phyloP scores from a whole-genome alignment of 2,888 invertebrate genomes.

The Gnatocerus cornutus region DNA sequence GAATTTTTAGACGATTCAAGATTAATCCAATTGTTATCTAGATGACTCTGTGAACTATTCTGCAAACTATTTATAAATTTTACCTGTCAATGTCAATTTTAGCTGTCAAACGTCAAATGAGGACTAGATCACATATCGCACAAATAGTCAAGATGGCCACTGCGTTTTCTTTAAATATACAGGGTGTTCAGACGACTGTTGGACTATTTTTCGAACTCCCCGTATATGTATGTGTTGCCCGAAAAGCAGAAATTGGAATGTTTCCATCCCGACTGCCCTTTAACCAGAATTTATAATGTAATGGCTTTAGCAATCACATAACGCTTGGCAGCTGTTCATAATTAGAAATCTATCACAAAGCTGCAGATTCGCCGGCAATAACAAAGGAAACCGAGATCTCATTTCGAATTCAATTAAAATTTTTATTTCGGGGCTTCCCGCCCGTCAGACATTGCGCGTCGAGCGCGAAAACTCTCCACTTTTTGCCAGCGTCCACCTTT shows the following conservation, averaged over 20 bases:
- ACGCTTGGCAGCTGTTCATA: constrained; percentile 14
- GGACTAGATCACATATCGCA: no score
- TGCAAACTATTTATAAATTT: no score
- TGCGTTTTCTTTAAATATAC: no score
- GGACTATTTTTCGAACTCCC: no score
- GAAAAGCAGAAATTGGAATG: not conserved
- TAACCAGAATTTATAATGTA: not conserved
- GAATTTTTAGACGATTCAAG: no score
- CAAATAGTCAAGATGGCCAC: no score
- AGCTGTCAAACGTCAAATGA: no score
- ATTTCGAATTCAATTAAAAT: constrained; percentile 35
- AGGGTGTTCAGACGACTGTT: no score
- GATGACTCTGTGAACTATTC: no score
- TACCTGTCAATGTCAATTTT: no score
- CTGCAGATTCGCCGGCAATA: constrained; percentile 22
- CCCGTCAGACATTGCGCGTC: not conserved
- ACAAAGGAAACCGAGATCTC: constrained; percentile 36
- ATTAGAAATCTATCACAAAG: constrained; percentile 38
- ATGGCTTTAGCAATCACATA: constrained; percentile 12
- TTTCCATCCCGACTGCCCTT: constrained; percentile 3
- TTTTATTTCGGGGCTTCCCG: constrained; percentile 10
- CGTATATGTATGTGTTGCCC: not conserved
- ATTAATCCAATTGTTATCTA: no score
- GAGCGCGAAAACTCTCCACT: no score
- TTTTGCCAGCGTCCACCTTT: not conserved